These are phyloP conservation scores for Chaenocephalus aceratus DNA, from an alignment of 2,113 vertebrate species.

Conservation along the genomic window DNA sequence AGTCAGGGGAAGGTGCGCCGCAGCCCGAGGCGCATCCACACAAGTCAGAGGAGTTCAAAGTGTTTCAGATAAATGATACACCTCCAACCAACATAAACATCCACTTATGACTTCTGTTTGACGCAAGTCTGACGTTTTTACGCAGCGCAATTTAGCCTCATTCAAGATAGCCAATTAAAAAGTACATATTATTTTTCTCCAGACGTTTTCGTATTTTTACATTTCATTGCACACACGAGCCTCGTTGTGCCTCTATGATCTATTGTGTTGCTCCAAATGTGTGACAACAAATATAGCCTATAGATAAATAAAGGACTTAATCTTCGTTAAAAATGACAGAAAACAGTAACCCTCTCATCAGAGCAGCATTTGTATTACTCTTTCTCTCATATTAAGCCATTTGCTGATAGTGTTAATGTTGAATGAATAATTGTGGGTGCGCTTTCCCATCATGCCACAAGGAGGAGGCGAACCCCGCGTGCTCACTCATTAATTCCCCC, in stretches of 20 bases:
- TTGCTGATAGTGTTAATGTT: not conserved
- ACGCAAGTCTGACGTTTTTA: not conserved
- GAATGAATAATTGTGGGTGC: constrained; percentile 13
- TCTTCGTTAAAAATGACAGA: not conserved
- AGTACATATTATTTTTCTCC: too few relatives aligned
- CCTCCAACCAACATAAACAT: not conserved
- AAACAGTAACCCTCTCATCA: not conserved
- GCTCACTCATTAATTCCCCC: not conserved
- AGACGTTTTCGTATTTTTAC: too few relatives aligned
- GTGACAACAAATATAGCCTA: too few relatives aligned
- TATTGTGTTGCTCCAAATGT: too few relatives aligned
- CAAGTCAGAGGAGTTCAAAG: constrained; percentile 1
- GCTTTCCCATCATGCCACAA: constrained; percentile 63
- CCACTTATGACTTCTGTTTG: not conserved
- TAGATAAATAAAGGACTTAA: too few relatives aligned
- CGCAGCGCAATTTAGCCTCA: not conserved
- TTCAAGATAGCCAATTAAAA: not conserved
- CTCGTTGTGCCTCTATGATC: too few relatives aligned
- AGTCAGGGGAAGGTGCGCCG: not conserved
- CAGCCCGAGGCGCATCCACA: not conserved
- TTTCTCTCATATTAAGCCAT: too few relatives aligned
- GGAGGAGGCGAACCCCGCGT: constrained; percentile 65
- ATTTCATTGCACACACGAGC: too few relatives aligned
- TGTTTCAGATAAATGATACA: constrained; percentile 1
- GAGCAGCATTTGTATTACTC: not conserved